Percentiles rank a stretch among this genome's conserved stretches.
These are phyloP conservation scores for Helicoverpa assulta DNA, from an alignment of 2,888 invertebrate species.

Conservation along the genomic window DNA sequence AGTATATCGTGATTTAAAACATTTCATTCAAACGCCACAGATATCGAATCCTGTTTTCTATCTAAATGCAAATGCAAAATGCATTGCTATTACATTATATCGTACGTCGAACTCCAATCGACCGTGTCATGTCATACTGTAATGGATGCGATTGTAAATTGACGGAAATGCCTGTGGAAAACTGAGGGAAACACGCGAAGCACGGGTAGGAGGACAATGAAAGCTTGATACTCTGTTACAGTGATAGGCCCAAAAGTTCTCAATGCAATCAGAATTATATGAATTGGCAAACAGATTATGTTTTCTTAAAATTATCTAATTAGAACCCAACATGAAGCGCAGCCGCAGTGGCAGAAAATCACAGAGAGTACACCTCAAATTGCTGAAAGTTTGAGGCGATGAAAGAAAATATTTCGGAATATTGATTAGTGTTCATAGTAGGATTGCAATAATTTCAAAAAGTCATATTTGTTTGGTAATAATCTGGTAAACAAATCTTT, in stretches of 20 bases:
- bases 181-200: slow-evolving; percentile 47
- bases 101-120: slow-evolving; percentile 56
- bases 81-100: slow-evolving; percentile 54
- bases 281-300: too few species aligned
- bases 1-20: slow-evolving; percentile 42
- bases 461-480: too few species aligned
- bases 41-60: slow-evolving; percentile 64
- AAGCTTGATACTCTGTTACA: not conserved
- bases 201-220: not conserved
- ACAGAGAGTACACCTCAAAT: too few species aligned
- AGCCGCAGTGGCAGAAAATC: too few species aligned
- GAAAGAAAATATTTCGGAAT: too few species aligned
- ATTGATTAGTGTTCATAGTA: too few species aligned
- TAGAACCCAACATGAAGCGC: too few species aligned
- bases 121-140: slow-evolving; percentile 55
- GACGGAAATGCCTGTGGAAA: slow-evolving; percentile 44
- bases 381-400: too few species aligned
- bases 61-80: slow-evolving; percentile 72
- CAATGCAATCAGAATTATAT: too few species aligned
- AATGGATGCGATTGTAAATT: slow-evolving; percentile 60
- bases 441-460: too few species aligned
- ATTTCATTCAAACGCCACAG: slow-evolving; percentile 44
- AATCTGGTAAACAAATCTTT: too few species aligned
- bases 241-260: not conserved
- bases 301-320: too few species aligned